These are phyloP conservation scores for Aselliscus stoliczkanus DNA, from an alignment of 2,797 vertebrate species.

Conservation along the genomic window DNA sequence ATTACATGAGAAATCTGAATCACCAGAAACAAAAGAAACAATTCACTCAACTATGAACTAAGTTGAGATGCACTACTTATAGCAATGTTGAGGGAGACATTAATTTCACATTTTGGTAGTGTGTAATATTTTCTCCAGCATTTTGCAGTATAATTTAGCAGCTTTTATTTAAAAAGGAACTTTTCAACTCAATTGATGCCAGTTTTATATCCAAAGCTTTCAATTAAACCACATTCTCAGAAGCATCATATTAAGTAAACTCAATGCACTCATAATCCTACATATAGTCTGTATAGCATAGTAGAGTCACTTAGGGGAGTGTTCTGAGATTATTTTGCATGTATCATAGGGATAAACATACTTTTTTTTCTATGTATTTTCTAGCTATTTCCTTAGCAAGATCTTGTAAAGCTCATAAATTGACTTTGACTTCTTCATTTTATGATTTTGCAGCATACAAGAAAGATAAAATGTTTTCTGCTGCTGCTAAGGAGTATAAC, in stretches of 20 bases:
- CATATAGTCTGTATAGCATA: slow-evolving; percentile 57
- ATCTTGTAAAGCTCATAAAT: slow-evolving; percentile 68
- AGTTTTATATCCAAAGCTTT: slow-evolving; percentile 71
- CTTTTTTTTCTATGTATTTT: slow-evolving; percentile 72
- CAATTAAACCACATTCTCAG: slow-evolving; percentile 68
- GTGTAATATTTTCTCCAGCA: slow-evolving; percentile 53
- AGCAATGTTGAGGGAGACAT: slow-evolving; percentile 51
- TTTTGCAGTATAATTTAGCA: slow-evolving; percentile 64
- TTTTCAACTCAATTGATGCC: slow-evolving; percentile 65
- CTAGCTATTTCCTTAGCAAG: slow-evolving; percentile 57
- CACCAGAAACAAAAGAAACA: slow-evolving; percentile 61
- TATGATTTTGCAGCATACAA: slow-evolving; percentile 48
- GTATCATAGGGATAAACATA: slow-evolving; percentile 67
- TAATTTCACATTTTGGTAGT: slow-evolving; percentile 69
- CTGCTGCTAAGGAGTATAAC: slow-evolving; percentile 44
- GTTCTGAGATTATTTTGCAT: slow-evolving; percentile 64
- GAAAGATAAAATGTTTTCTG: slow-evolving; percentile 62
- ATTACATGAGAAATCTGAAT: slow-evolving; percentile 53
- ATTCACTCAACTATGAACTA: slow-evolving; percentile 47
- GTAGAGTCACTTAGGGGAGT: slow-evolving; percentile 58
- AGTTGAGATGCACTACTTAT: slow-evolving; percentile 54
- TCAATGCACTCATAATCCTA: slow-evolving; percentile 71
- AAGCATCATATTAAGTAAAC: slow-evolving; percentile 71
- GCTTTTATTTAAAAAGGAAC: slow-evolving; percentile 71
- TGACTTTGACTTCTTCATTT: slow-evolving; percentile 64